Base-by-base conservation (phyloP, 2,888 invertebrate species). In the Folsomia candida region DNA sequence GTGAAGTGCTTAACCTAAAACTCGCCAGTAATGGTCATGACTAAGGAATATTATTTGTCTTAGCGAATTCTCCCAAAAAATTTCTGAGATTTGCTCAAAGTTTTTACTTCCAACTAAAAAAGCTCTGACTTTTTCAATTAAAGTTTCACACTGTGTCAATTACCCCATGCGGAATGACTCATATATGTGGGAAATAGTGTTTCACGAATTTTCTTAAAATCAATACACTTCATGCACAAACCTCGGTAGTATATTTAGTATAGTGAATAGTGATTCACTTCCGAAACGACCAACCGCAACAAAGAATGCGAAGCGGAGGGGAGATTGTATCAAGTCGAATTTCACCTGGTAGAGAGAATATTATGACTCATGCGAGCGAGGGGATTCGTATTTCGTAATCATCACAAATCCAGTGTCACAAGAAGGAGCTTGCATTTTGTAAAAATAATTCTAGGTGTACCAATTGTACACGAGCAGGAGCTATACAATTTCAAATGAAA, bases 1-100 rank as follows among this genome's bases (percentile, higher is more conserved):
- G 62, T 62, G 62, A 26, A 28, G 28, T 62, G 9, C 62, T 6
- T 29, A 29, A 62, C 62, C 62, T 62, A 62, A 29, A 62, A 62
- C 62, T 62, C 28, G 62, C 20, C n/a, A 28, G 62, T 28, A 37
- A 37, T 37, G 37, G 37, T 37, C 4, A 37, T 37, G 37, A 37
- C 37, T 37, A 4, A 37, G 37, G 37, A 37, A n/a, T 37, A 9
- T 37, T 37, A 14, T 37, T 37, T 37, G 37, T 37, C 37, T 37
- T 37, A n/a, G n/a, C n/a, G n/a, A n/a, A n/a, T n/a, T n/a, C n/a
- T n/a, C n/a, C n/a, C n/a, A 37, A 37, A 37, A 37, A 9, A 37
- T 14, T 9, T 4, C 37, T 37, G 14, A 37, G 37, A 9, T 37
- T 37, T 37, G 37, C 6, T 37, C 14, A 37, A 37, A 37, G 37